Percentiles rank a stretch among this genome's conserved stretches.
Conservation (phyloP, 2,888 invertebrate species). For the Micoletzkya japonica region DNA sequence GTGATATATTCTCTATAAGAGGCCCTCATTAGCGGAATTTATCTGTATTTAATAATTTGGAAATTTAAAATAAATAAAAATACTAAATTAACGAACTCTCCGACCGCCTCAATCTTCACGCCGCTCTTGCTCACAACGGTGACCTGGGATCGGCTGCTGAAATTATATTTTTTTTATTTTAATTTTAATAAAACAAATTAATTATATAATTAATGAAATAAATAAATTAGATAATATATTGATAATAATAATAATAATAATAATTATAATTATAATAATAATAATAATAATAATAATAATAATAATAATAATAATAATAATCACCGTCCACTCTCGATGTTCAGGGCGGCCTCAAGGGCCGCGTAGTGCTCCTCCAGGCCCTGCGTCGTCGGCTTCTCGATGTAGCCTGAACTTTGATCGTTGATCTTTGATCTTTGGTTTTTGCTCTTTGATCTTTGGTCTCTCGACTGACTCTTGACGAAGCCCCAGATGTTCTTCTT, state of each 20-base stretch:
- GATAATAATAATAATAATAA: not conserved
- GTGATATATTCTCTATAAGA: not conserved
- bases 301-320: not conserved
- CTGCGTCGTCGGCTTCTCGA: constrained; percentile 46
- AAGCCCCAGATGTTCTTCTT: constrained; percentile 89
- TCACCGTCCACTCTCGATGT: constrained; percentile 26
- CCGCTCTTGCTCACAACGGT: no score
- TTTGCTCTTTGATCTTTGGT: not conserved
- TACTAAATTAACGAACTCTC: no score
- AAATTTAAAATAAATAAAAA: no score
- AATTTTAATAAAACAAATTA: not conserved
- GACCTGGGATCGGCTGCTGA: no score
- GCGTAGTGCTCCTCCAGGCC: constrained; percentile 52
- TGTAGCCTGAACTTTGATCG: constrained; percentile 30
- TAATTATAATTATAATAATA: not conserved
- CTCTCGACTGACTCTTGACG: constrained; percentile 75
- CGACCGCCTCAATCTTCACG: no score
- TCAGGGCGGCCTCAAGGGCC: constrained; percentile 34
- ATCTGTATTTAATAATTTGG: no score
- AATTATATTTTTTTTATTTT: no score
- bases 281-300: not conserved
- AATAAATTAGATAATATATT: not conserved
- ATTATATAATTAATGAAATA: not conserved
- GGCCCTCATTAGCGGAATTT: not conserved
- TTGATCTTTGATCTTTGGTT: not conserved